A percentile compares a stretch with the other conserved stretches of the same genome.
phyloP scores from a whole-genome alignment of 2,113 vertebrate species.

The Calypte anna region DNA sequence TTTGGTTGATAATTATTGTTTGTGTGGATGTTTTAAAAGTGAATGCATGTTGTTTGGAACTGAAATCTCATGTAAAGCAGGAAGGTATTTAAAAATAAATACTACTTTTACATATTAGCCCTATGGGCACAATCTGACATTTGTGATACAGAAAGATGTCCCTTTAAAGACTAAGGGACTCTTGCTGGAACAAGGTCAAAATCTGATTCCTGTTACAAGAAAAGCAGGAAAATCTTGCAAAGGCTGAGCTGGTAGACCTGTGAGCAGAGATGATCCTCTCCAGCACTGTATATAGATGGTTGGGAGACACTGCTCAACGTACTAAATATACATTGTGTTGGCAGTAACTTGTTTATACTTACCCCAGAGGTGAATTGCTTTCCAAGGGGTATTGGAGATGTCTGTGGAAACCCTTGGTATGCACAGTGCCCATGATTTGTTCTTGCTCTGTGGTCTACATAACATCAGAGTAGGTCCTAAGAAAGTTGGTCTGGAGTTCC shows the following conservation, averaged over 20 bases:
- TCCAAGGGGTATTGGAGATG: not conserved
- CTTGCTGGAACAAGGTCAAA: not conserved
- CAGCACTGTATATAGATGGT: rapidly evolving
- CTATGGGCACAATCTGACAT: not conserved
- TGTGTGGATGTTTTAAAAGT: not conserved
- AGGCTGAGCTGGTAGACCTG: not conserved
- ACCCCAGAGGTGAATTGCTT: not conserved
- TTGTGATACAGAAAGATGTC: not conserved
- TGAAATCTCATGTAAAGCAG: not conserved
- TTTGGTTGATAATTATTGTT: constrained; percentile 19
- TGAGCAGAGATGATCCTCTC: not conserved
- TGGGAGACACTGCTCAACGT: not conserved
- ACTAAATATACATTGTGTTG: not conserved
- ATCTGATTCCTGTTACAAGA: not conserved
- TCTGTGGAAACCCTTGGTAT: not conserved
- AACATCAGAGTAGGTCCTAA: rapidly evolving
- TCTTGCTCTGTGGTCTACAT: not conserved
- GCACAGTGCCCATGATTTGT: not conserved
- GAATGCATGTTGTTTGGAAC: not conserved
- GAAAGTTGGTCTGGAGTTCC: not conserved
- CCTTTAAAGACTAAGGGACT: not conserved
- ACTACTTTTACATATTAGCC: constrained; percentile 11
- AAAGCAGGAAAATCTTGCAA: not conserved
- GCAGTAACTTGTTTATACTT: not conserved
- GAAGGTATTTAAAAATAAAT: constrained; percentile 51